A percentile compares a stretch with the other conserved stretches of the same genome.
These are phyloP conservation scores for Scalopus aquaticus DNA, from an alignment of 2,113 vertebrate genomes.

Conservation along the genomic window DNA sequence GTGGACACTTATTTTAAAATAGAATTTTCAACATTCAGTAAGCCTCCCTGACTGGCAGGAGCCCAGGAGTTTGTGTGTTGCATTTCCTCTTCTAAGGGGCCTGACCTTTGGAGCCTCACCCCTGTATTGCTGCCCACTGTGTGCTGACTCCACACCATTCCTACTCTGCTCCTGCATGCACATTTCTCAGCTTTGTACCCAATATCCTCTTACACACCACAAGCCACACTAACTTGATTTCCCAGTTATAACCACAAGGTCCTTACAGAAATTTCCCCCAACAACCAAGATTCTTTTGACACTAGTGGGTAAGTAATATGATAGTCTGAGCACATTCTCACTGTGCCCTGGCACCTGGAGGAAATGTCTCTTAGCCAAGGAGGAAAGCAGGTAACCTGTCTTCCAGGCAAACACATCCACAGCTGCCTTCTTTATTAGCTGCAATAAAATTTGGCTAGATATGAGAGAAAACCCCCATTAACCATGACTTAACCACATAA, in stretches of 20 bases:
- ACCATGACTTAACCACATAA: not conserved
- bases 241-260: not conserved
- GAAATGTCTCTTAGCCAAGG: not conserved
- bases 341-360: not conserved
- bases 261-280: not conserved
- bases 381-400: not conserved
- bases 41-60: not conserved
- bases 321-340: not conserved
- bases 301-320: not conserved
- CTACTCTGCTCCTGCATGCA: not conserved
- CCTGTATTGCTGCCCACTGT: fast-evolving
- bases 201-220: not conserved
- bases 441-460: not conserved
- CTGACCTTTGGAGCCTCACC: not conserved
- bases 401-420: not conserved
- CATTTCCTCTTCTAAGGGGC: not conserved
- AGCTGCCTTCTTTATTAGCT: not conserved
- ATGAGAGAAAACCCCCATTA: not conserved
- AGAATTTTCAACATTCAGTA: not conserved
- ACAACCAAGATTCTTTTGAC: not conserved
- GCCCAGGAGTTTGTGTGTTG: not conserved
- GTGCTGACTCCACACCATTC: not conserved
- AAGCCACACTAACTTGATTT: not conserved
- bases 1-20: not conserved
- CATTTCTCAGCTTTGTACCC: not conserved